These are phyloP conservation scores for Haemorhous mexicanus DNA, from an alignment of 2,113 vertebrate species.

Conservation along the genomic window DNA sequence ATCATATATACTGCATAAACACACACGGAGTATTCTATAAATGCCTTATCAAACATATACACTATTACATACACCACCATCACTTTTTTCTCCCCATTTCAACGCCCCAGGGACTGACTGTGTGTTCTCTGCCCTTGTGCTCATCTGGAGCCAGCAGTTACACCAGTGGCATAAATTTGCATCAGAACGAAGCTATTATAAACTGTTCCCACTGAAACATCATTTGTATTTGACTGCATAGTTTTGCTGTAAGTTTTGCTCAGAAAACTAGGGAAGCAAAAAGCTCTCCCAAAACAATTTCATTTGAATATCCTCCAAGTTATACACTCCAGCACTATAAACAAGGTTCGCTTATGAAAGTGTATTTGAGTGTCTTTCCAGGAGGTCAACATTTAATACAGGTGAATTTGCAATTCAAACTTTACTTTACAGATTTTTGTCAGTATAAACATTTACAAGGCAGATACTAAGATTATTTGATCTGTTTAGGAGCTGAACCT, in stretches of 20 bases:
- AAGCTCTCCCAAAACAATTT: neutral
- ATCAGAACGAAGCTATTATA: neutral
- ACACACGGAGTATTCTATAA: neutral
- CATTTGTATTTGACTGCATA: neutral
- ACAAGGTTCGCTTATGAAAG: neutral
- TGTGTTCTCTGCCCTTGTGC: neutral
- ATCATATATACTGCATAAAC: neutral
- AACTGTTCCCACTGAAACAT: neutral
- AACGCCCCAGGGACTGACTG: rapidly evolving
- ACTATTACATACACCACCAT: neutral
- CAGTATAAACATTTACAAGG: slow-evolving; percentile 22
- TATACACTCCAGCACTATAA: neutral
- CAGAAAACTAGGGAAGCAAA: neutral
- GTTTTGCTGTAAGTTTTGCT: neutral
- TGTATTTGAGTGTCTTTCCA: neutral
- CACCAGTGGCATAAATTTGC: neutral
- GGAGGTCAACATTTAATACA: neutral
- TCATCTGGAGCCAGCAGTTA: neutral
- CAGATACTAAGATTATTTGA: neutral
- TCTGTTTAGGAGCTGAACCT: neutral
- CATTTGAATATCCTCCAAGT: slow-evolving; percentile 28
- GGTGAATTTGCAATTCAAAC: neutral
- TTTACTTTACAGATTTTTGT: neutral
- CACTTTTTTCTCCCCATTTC: neutral
- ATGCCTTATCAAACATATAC: neutral